Evolutionary conservation across 2,797 vertebrate genomes (phyloP).

Genomic region (Paramormyrops hopkinsi): DNA sequence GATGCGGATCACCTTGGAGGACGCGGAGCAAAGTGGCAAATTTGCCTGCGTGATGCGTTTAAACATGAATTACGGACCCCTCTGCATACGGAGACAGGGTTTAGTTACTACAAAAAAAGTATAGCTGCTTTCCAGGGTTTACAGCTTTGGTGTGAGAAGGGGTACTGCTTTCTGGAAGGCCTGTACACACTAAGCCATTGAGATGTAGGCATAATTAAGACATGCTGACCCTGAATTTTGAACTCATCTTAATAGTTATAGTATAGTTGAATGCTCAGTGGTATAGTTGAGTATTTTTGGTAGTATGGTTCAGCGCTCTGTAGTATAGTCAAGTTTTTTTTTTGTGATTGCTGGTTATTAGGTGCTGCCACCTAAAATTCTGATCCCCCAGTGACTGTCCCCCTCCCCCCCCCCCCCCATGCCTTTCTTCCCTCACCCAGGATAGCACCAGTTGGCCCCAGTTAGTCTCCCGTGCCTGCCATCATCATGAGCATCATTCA

Average conservation of each 20-base stretch:
- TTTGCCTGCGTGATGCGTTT: neutral
- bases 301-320: neutral
- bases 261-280: neutral
- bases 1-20: neutral
- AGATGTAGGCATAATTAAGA: neutral
- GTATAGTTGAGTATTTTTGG: neutral
- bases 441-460: slow-evolving; percentile 54
- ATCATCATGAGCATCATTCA: slow-evolving; percentile 73
- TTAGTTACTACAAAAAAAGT: neutral
- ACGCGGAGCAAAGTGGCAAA: neutral
- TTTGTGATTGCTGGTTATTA: neutral
- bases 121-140: neutral
- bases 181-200: neutral
- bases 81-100: neutral
- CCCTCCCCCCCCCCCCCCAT: neutral
- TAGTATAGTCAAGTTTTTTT: neutral
- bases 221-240: neutral
- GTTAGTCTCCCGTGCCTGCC: slow-evolving; percentile 46
- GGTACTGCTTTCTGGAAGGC: neutral
- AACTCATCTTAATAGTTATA: neutral
- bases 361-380: neutral
- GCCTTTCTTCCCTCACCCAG: slow-evolving; percentile 34
- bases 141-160: neutral
- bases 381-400: neutral
- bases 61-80: neutral